Conservation (phyloP, 2,113 vertebrate genomes). For the Chroicocephalus ridibundus region DNA sequence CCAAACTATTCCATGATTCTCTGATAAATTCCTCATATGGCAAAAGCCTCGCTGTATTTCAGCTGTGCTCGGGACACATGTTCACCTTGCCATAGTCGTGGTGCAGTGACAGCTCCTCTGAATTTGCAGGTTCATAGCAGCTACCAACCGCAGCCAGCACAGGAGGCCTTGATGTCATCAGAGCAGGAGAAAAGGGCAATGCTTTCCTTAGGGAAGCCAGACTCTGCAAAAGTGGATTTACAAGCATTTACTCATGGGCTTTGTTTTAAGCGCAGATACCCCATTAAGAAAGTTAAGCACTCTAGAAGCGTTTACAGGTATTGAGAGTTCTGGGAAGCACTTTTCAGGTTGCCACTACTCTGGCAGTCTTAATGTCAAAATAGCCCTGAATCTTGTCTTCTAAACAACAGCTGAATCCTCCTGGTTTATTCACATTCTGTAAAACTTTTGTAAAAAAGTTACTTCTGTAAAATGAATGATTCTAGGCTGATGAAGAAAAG, state of each 20-base stretch:
- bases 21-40: background rate
- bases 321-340: background rate
- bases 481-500: background rate
- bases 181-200: background rate
- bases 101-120: too few relatives aligned
- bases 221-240: background rate
- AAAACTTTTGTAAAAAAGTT: background rate
- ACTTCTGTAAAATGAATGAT: background rate
- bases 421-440: background rate
- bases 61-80: fast-evolving
- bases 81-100: fast-evolving
- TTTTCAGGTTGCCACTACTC: background rate
- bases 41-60: background rate
- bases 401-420: background rate
- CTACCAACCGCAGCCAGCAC: too few relatives aligned
- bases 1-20: background rate
- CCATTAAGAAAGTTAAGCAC: background rate
- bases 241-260: background rate
- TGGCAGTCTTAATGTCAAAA: background rate
- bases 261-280: background rate
- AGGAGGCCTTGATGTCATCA: background rate
- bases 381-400: background rate
- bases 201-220: background rate
- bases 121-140: background rate
- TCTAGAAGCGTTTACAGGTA: background rate